Conservation (phyloP, 37 sponge, comb jelly and placozoan species). For the Sycon ciliatum region DNA sequence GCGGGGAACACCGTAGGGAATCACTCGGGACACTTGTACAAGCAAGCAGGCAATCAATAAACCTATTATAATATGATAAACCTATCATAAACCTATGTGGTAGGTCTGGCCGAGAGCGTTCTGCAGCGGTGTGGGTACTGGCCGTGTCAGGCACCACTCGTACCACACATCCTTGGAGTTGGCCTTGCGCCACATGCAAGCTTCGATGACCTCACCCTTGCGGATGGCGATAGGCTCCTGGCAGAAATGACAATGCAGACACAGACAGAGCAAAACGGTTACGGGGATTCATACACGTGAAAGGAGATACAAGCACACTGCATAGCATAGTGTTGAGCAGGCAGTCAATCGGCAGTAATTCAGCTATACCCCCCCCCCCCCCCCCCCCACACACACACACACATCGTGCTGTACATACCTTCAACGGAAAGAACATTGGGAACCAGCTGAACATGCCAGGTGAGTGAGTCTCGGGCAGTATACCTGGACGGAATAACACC, state of each 20-base stretch:
- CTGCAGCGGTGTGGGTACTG: conserved; percentile 53
- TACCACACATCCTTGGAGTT: conserved; percentile 83
- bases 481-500: too few relatives aligned
- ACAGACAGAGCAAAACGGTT: background rate
- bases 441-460: conserved; percentile 99
- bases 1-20: too few relatives aligned
- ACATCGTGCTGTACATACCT: conserved; percentile 31
- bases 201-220: conserved; percentile 17
- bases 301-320: background rate
- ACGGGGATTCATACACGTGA: background rate
- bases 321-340: too few relatives aligned
- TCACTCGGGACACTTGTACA: too few relatives aligned
- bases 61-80: too few relatives aligned
- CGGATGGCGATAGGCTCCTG: conserved; percentile 55
- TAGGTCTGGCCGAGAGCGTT: conserved; percentile 76
- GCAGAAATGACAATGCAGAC: background rate
- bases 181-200: conserved; percentile 69
- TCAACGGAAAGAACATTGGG: conserved; percentile 87
- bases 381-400: too few relatives aligned
- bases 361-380: too few relatives aligned
- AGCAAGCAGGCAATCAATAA: too few relatives aligned
- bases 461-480: conserved; percentile 72
- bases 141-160: conserved; percentile 79
- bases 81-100: conserved; percentile 75
- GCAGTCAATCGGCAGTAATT: too few relatives aligned